Percentiles rank a stretch among this genome's conserved stretches.
Evolutionary conservation across 2,888 invertebrate genomes (phyloP).

Genomic region (Ctena decussata): DNA sequence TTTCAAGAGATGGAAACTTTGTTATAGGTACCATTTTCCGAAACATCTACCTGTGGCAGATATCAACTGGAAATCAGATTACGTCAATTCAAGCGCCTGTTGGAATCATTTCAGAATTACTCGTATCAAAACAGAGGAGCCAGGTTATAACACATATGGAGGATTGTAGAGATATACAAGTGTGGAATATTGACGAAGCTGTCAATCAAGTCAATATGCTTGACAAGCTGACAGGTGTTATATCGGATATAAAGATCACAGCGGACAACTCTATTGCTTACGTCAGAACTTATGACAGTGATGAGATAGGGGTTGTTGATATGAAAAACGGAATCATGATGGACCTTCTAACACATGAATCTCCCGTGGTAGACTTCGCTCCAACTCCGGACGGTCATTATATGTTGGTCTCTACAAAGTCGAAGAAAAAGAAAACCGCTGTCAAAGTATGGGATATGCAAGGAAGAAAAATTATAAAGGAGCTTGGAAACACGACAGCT

Average conservation of each 20-base stretch:
- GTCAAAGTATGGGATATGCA: conserved; percentile 84
- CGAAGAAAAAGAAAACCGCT: conserved; percentile 73
- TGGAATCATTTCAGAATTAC: conserved; percentile 80
- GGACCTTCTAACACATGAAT: conserved; percentile 85
- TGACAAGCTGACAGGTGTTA: conserved; percentile 82
- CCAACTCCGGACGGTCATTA: conserved; percentile 82
- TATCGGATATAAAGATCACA: conserved; percentile 79
- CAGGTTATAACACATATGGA: conserved; percentile 81
- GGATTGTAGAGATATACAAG: conserved; percentile 77
- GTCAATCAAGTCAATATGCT: conserved; percentile 79
- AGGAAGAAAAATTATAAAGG: conserved; percentile 80
- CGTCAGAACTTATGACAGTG: conserved; percentile 80
- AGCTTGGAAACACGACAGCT: conserved; percentile 82
- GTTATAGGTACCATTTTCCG: conserved; percentile 85
- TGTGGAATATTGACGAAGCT: conserved; percentile 83
- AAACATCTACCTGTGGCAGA: conserved; percentile 85
- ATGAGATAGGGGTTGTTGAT: conserved; percentile 85
- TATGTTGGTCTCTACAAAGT: conserved; percentile 78
- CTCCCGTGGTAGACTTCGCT: conserved; percentile 78
- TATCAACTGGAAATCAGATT: conserved; percentile 72
- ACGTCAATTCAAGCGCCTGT: conserved; percentile 84
- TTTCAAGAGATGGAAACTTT: conserved; percentile 82
- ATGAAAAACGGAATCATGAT: conserved; percentile 83
- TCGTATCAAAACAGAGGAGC: conserved; percentile 74
- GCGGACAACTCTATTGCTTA: conserved; percentile 77